Evolutionary conservation across 1,140 invertebrate species (phyloP).

Genomic region (Bombyx mori): DNA sequence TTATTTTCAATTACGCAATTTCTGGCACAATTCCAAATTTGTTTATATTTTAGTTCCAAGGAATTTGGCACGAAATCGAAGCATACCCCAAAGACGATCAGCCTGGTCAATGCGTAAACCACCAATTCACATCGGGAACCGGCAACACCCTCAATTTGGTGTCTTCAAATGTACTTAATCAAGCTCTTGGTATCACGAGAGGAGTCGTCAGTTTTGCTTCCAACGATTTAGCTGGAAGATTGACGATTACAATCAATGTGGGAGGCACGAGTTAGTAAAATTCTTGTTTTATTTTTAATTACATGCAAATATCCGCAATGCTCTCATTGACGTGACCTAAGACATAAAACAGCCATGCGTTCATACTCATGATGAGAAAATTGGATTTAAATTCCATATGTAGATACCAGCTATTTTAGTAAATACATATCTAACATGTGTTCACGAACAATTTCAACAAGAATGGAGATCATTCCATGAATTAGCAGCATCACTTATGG

Average conservation of each 20-base stretch:
- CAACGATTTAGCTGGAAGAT: slow-evolving; percentile 24
- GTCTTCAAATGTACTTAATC: slow-evolving; percentile 25
- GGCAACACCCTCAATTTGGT: slow-evolving; percentile 20
- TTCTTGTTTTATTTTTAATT: no score
- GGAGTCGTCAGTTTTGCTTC: slow-evolving; percentile 21
- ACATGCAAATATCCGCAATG: no score
- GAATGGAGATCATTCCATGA: no score
- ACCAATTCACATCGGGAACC: slow-evolving; percentile 13
- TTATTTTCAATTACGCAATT: neutral
- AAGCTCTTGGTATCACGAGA: slow-evolving; percentile 15
- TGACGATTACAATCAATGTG: slow-evolving; percentile 19
- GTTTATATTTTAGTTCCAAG: slow-evolving; percentile 28
- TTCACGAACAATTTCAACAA: no score
- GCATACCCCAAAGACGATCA: slow-evolving; percentile 30
- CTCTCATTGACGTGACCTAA: no score
- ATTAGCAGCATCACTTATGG: no score
- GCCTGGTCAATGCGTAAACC: slow-evolving; percentile 31
- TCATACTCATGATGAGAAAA: neutral
- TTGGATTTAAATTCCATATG: neutral
- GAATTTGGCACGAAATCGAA: slow-evolving; percentile 35
- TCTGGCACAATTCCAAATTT: neutral
- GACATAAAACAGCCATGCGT: no score
- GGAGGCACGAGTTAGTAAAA: slow-evolving; percentile 18
- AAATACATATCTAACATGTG: no score
- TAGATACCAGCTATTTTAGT: neutral